Evolutionary conservation across 2,888 invertebrate species (phyloP), one percentile per base, ranked within the genome.

Genomic region (Julus scandinavius): DNA sequence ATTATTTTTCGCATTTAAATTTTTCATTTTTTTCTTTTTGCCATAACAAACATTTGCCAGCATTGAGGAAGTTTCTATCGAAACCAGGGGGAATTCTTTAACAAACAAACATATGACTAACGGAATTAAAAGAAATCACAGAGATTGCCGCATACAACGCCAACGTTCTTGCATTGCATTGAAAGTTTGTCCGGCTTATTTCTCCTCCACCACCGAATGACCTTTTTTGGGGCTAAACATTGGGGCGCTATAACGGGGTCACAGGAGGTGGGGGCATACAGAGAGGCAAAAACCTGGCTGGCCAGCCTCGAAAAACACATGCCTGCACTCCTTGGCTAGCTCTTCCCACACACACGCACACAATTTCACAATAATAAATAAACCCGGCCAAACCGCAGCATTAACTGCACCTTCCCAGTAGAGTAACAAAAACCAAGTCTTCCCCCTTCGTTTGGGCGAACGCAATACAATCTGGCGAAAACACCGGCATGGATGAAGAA

Each of bases 321-420:
- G 80, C 89, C 90, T 90, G 90, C 90, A 90, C 90, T 89, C 90
- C 41, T 89, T 90, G 90, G 90, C 90, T 90, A 89, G 87, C 88
- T 88, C 83, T 80, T 84, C 87, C 87, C 88, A 88, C 83, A 87
- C 45, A 45, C 87, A 87, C 87, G 40, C 87, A 54, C 54, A 87
- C 87, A 17, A 72, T 29, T 72, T 72, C 20, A 72, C 63, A 49
- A 87, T 50, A 50, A 49, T 50, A 87, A 85, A 85, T 85, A 85
- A 85, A 40, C 49, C 54, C 87, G 54, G 40, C 87, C n/a, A 49
- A 29, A 54, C 54, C 5, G 49, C 87, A 87, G 17, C 45, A 87
- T 63, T 72, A 29, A 72, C 20, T 20, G 63, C 63, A 29, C 17
- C 6, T 29, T 29, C 11, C 63, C 58, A 58, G 1, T 54, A 54